Evolutionary conservation across 2,888 invertebrate species (phyloP), one percentile per base, ranked within the genome.

Genomic region (Drosophila imparisetae): DNA sequence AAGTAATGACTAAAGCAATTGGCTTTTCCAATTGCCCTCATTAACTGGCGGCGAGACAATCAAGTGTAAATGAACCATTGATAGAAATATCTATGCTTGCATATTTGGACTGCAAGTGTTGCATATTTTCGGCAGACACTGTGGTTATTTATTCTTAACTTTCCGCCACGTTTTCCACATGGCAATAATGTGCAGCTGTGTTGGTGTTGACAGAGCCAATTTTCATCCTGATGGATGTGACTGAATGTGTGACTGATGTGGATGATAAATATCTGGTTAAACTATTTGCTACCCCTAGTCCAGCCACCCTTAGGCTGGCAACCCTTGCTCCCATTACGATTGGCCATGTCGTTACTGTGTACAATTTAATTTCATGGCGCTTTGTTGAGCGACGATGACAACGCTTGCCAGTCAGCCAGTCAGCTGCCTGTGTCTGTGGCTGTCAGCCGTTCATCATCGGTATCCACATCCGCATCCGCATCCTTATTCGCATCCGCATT

Each of bases 341-440:
- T 72, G 77, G 48, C 52, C 66, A 59, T 73, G 75, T 72, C 71
- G 64, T 52, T 73, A 61, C 30, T 72, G 77, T 81, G 75, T 83
- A 86, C 75, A 86, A 81, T 90, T 83, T 86, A 90, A 86, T 90
- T 90, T 90, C 77, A 77, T 85, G 90, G 77, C 90, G 88, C 77
- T 79, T 87, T 89, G 87, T 75, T 75, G 74, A 69, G 59, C 55
- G 70, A 72, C 75, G 78, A 70, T 59, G 68, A 54, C 62, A 57
- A 38, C 30, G 49, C 66, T 68, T 58, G 68, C 62, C 73, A 66
- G 50, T 34, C 61, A 64, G 49, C 30, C 50, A 45, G 66, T 53
- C 45, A 34, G 60, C 60, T 48, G 59, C 27, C n/a, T 24, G 53
- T 54, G 89, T 63, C 66, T 54, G 89, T 63, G 72, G 71, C 75